Base-by-base conservation (phyloP, 2,113 vertebrate species). In the Zootoca vivipara region DNA sequence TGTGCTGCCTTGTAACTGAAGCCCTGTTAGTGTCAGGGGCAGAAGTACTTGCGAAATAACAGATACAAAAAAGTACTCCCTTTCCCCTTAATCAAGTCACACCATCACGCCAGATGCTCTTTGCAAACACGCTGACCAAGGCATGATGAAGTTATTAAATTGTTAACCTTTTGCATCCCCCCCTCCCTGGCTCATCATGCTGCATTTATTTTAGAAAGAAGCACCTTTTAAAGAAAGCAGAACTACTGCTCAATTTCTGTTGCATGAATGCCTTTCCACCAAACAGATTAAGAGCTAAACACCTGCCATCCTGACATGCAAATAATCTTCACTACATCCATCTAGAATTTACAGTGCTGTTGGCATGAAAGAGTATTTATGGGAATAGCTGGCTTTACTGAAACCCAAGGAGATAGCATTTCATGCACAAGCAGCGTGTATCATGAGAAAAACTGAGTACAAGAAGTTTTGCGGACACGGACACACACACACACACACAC, bases 101-200 rank as follows among this genome's bases (percentile, higher is more conserved):
- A 1, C 52, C 87, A 82, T 87, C 77, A 56, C 88, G 89, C 92
- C 93, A 92, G 89, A 92, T 91, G 92, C 86, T 81, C 90, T 69
- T 78, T 93, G 91, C 82, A 92, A 86, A 91, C 90, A 86, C 81
- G 78, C 56, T 77, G 38, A 75, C 78, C 62, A 15, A 56, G 18
- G 40, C 26, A 77, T 18, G 20, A 67, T 58, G n/a, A 82, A 82
- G 38, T 82, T 81, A 77, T 77, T 70, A 67, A 75, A 83, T 75
- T 13, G 38, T 69, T 82, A 75, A 86, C 78, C 84, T 86, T 86
- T 69, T 35, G 3, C n/a, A 30, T 75, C 30, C 72, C 18, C 72
- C 72, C 35, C 5, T 5, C 72, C 13, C 9, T 56, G 10, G 46
- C 18, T 26, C 13, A 4, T 72, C 33, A 33, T 18, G 13, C 69